Evolutionary conservation across 1,140 invertebrate genomes (phyloP).

Genomic region (Diploscapter pachys): DNA sequence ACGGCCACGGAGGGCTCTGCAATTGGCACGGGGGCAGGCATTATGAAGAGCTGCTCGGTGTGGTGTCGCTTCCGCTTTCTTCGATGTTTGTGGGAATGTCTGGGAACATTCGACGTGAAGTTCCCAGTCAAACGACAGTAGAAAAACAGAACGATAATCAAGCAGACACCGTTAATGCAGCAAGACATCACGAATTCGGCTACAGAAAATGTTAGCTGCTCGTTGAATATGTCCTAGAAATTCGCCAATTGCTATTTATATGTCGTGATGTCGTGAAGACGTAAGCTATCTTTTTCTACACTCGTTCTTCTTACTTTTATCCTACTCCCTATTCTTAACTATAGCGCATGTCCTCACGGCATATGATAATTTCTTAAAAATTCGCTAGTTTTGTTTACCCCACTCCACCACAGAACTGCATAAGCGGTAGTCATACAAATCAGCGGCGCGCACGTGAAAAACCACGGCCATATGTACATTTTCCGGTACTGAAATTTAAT

Average conservation of each 20-base stretch:
- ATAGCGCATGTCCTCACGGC: too few species aligned
- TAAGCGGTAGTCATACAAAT: slow-evolving; percentile 52
- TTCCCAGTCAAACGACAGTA: slow-evolving; percentile 48
- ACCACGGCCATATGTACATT: slow-evolving; percentile 52
- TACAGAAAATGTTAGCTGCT: slow-evolving; percentile 55
- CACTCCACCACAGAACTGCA: slow-evolving; percentile 56
- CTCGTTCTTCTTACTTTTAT: too few species aligned
- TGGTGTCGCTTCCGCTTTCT: too few species aligned
- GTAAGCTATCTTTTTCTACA: too few species aligned
- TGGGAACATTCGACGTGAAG: slow-evolving; percentile 40
- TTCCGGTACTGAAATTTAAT: slow-evolving; percentile 36
- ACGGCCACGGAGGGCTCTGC: too few species aligned
- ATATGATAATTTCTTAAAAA: too few species aligned
- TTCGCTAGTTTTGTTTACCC: slow-evolving; percentile 10
- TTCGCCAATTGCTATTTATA: too few species aligned
- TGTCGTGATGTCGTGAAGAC: background rate
- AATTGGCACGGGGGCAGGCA: too few species aligned
- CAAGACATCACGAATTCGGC: slow-evolving; percentile 53
- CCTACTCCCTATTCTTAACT: too few species aligned
- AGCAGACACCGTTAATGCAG: slow-evolving; percentile 32
- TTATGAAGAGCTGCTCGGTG: too few species aligned
- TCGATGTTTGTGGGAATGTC: too few species aligned
- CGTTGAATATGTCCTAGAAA: slow-evolving; percentile 51
- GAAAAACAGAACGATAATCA: slow-evolving; percentile 54
- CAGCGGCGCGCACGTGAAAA: slow-evolving; percentile 47